phyloP scores from a whole-genome alignment of 2,888 invertebrate genomes.

The Pandemis cinnamomeana region DNA sequence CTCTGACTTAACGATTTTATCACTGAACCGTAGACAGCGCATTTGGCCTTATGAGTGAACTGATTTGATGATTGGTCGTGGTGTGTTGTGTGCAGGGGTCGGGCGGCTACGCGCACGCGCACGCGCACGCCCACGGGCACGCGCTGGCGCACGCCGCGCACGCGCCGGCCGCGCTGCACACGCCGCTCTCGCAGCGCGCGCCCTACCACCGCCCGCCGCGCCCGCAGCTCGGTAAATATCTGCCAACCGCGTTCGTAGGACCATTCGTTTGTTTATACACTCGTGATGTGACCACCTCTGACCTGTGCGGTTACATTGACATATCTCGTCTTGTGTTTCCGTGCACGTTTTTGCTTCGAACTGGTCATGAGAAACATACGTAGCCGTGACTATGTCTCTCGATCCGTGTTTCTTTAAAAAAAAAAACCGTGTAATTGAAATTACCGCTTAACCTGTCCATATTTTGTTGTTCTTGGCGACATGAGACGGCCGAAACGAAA shows the following conservation, averaged over 20 bases:
- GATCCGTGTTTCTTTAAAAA: too few species aligned
- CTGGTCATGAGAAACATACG: background rate
- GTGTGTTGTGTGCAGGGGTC: slow-evolving; percentile 58
- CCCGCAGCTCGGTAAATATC: slow-evolving; percentile 69
- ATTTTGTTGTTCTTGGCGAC: background rate
- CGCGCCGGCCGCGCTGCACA: slow-evolving; percentile 83
- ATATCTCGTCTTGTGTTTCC: background rate
- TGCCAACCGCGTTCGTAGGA: background rate
- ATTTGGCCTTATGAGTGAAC: background rate
- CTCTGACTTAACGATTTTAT: too few species aligned
- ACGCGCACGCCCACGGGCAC: slow-evolving; percentile 74
- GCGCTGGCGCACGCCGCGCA: slow-evolving; percentile 78
- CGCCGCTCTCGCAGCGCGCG: slow-evolving; percentile 80
- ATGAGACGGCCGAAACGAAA: background rate
- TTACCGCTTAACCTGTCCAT: background rate
- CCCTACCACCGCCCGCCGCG: slow-evolving; percentile 80
- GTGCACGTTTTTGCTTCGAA: background rate
- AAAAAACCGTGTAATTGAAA: background rate
- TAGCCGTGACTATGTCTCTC: too few species aligned
- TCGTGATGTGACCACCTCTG: background rate
- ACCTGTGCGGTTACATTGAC: background rate
- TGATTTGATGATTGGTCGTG: background rate
- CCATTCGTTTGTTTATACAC: background rate
- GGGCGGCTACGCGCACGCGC: slow-evolving; percentile 71
- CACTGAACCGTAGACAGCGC: too few species aligned